Evolutionary conservation across 2,113 vertebrate species (phyloP).

Genomic region (Podarcis raffonei): DNA sequence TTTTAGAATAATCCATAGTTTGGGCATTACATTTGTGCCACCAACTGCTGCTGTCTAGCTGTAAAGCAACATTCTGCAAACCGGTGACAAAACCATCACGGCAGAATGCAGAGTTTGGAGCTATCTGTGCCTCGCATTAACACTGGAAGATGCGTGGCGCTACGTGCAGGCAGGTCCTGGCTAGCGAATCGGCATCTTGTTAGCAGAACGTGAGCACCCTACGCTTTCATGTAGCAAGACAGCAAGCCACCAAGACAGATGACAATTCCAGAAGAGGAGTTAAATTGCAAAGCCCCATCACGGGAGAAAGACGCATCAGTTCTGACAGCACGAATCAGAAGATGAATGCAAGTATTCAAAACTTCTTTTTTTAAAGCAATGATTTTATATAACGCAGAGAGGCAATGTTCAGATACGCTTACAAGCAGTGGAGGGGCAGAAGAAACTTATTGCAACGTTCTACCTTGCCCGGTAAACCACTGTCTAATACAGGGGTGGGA

Average conservation of each 20-base stretch:
- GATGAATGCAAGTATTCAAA: background rate
- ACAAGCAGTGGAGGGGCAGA: background rate
- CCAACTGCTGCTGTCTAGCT: background rate
- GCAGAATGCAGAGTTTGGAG: no score
- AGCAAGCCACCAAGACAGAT: background rate
- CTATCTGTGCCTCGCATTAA: background rate
- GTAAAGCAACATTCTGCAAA: background rate
- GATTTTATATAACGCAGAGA: background rate
- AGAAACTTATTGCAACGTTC: background rate
- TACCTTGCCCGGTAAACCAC: background rate
- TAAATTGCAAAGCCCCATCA: background rate
- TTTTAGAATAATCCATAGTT: background rate
- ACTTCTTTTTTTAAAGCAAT: background rate
- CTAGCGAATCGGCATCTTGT: background rate
- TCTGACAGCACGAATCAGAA: background rate
- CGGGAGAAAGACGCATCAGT: background rate
- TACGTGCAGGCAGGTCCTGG: background rate
- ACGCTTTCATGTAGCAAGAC: background rate
- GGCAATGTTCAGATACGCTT: background rate
- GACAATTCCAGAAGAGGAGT: background rate
- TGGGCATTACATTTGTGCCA: background rate
- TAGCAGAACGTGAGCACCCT: no score
- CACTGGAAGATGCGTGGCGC: background rate
- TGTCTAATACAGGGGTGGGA: background rate
- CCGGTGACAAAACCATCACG: accelerated